Evolutionary conservation across 2,888 invertebrate species (phyloP).

Genomic region (Notodonta ziczac): DNA sequence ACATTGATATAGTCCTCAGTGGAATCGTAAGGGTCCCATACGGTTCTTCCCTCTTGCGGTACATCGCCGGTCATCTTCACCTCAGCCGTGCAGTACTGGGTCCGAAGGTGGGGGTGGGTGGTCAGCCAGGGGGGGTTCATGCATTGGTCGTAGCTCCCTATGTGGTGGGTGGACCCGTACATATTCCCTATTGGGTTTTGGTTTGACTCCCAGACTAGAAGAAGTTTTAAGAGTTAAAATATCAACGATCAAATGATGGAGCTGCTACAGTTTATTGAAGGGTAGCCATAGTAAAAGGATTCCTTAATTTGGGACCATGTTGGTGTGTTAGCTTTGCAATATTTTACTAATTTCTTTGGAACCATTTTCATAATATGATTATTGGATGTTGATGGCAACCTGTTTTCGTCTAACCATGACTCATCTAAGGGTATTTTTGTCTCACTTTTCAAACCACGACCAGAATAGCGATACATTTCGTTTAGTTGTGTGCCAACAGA

Average conservation of each 20-base stretch:
- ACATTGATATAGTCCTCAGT: constrained; percentile 30
- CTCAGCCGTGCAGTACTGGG: constrained; percentile 37
- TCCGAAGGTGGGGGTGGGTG: constrained; percentile 22
- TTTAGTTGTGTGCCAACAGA: neutral
- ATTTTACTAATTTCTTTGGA: too few species aligned
- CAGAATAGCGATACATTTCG: too few species aligned
- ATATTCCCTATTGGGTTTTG: constrained; percentile 34
- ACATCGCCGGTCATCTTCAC: constrained; percentile 18
- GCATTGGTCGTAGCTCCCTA: constrained; percentile 42
- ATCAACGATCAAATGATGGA: neutral
- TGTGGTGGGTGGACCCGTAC: constrained; percentile 25
- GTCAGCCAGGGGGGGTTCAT: constrained; percentile 33
- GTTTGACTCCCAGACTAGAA: constrained; percentile 42
- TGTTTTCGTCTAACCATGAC: too few species aligned
- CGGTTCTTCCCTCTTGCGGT: constrained; percentile 7
- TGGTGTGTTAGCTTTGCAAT: too few species aligned
- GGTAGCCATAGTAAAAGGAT: too few species aligned
- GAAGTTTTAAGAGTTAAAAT: neutral
- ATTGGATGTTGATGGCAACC: too few species aligned
- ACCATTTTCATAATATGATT: too few species aligned
- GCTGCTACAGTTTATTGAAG: neutral
- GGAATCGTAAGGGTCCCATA: constrained; percentile 21
- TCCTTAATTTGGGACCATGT: too few species aligned
- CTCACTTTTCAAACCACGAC: too few species aligned
- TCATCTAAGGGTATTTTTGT: too few species aligned